Evolutionary conservation across 2,797 vertebrate species (phyloP), one percentile per base, ranked within the genome.

Genomic region (Lagorchestes hirsutus): DNA sequence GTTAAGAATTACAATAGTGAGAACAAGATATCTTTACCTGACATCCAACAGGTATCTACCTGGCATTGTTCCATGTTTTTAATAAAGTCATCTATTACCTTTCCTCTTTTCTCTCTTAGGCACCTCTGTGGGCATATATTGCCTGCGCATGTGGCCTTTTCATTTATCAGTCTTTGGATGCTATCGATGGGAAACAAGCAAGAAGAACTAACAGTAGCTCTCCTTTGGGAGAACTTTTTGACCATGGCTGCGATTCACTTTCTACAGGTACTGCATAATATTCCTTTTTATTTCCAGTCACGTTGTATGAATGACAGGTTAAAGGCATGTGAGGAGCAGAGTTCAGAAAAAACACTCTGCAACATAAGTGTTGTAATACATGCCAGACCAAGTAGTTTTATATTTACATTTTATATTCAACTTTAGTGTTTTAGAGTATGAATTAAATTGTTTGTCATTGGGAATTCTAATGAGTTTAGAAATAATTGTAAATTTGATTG

Each of bases 161-260:
- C 98, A 98, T 99, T 98, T 99, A 99, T 99, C 99, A 99, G 98
- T 99, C 99, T 18, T 98, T 99, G 99, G 99, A 99, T 74, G 99
- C 99, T 94, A 99, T 99, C 54, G 99, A 99, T 90, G 99, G 99
- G 50, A 99, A 99, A 97, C 99, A 99, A 98, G 99, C 99, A 67
- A 99, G 99, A 97, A 99, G 99, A 98, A 99, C 99, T 95, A 99
- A 99, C 34, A 99, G 99, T 98, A 99, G 99, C 97, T 99, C 99
- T 97, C 99, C 99, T 0, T 98, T 99, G 98, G 99, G 99, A 96
- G 99, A 99, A 97, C 99, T 99, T 95, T 99, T 99, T 98, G 99
- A 99, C 98, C 99, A 99, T 95, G 99, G 99, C 98, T 99, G 99
- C 97, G 99, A 99, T 98, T 99, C 99, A 0, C 99, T 99, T 93